Base-by-base conservation (phyloP, 2,113 vertebrate species). In the Bombycilla garrulus region DNA sequence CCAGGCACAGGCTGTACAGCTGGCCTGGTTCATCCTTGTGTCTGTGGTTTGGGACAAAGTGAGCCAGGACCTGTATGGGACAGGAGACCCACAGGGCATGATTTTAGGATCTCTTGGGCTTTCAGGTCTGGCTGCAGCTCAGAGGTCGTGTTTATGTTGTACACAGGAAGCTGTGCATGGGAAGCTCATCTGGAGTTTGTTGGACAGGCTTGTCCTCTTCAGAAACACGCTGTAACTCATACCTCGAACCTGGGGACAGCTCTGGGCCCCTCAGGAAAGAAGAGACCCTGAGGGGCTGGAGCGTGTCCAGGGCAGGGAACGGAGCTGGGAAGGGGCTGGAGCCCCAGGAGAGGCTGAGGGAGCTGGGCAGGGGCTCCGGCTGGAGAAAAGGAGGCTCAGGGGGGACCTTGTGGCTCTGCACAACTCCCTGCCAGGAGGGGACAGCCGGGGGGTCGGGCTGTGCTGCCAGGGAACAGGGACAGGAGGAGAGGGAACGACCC, bases 211-310 rank as follows among this genome's bases (percentile, higher is more conserved):
- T 4, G 3, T 45, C 23, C 8, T 51, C 62, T 67, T 71, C 35
- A 38, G 11, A 38, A 6, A 15, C 21, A 18, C 17, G n/a, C 0
- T 6, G 22, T 15, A 48, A 78, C 38, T 86, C 10, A 2, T 11
- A 56, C 19, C 16, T 54, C 0, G 0, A 6, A 11, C 0, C 24
- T 24, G 25, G 8, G n/a, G 11, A 16, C 36, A 16, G 33, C 29
- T 84, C 6, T 61, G 45, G 66, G 24, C 2, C 35, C 10, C 72
- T 66, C 25, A 56, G 3, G 1, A 6, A 21, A 40, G 1, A 16
- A 60, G 3, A 5, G 57, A 61, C 15, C 1, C 0, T 0, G 40
- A 82, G 38, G 60, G 69, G 16, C 45, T 53, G 53, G 53, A 67
- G 45, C 3, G 0, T 60, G 38, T 67, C 6, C 45, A 74, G 53